Evolutionary conservation across 1,140 invertebrate genomes (phyloP).

Genomic region (Metaphire vulgaris): DNA sequence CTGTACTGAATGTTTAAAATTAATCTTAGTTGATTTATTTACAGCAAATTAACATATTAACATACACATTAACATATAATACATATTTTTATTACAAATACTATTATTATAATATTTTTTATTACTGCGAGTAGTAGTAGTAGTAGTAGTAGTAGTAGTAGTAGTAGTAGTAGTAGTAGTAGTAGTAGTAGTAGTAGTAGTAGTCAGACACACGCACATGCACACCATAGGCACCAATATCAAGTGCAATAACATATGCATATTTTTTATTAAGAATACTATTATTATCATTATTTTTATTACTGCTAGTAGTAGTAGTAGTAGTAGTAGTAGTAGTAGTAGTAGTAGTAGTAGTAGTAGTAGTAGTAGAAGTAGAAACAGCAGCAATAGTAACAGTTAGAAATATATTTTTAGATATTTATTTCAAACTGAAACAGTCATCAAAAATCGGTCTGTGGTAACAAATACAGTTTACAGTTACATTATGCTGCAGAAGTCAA

Average conservation of each 20-base stretch:
- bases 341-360: background rate
- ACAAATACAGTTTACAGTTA: background rate
- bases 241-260: background rate
- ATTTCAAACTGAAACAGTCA: background rate
- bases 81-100: background rate
- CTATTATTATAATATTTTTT: background rate
- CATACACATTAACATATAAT: too few relatives aligned
- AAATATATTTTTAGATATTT: background rate
- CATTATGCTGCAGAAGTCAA: background rate
- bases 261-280: background rate
- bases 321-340: background rate
- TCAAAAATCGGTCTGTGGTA: background rate
- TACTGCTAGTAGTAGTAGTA: background rate
- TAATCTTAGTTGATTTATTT: too few relatives aligned
- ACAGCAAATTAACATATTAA: too few relatives aligned
- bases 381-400: background rate
- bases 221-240: background rate
- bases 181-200: conserved; percentile 5
- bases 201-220: background rate
- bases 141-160: conserved; percentile 2
- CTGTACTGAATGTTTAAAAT: too few relatives aligned
- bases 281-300: background rate
- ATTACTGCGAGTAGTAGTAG: background rate
- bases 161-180: conserved; percentile 1
- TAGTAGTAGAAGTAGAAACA: too few relatives aligned